A percentile compares a stretch with the other conserved stretches of the same genome.
phyloP scores from a whole-genome alignment of 2,888 invertebrate genomes.

The Piscicola geometra region DNA sequence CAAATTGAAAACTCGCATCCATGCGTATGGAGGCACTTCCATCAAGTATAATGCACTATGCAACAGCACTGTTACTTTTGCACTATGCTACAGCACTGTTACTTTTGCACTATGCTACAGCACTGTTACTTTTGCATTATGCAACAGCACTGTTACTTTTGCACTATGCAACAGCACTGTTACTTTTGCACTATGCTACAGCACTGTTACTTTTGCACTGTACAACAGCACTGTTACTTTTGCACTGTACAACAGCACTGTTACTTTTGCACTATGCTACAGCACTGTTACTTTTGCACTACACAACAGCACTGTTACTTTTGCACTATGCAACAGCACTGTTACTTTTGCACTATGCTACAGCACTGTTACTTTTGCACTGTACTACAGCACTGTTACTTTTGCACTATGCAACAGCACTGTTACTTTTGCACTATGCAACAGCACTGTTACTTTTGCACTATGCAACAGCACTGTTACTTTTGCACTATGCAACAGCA shows the following conservation, averaged over 20 bases:
- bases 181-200: conserved; percentile 46
- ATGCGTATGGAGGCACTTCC: too few relatives aligned
- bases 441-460: conserved; percentile 45
- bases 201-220: conserved; percentile 46
- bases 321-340: too few relatives aligned
- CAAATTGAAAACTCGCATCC: neutral
- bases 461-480: conserved; percentile 37
- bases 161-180: conserved; percentile 38
- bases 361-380: conserved; percentile 46
- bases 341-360: conserved; percentile 46
- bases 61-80: conserved; percentile 43
- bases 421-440: conserved; percentile 46
- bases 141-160: conserved; percentile 42
- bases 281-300: conserved; percentile 46
- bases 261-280: conserved; percentile 46
- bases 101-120: too few relatives aligned
- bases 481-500: conserved; percentile 44
- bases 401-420: too few relatives aligned
- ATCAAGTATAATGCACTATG: too few relatives aligned
- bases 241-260: conserved; percentile 40
- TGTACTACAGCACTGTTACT: too few relatives aligned
- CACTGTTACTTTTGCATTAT: too few relatives aligned
- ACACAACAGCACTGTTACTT: too few relatives aligned
- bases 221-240: conserved; percentile 41
- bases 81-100: conserved; percentile 35